Base-by-base conservation (phyloP, 2,113 vertebrate genomes). In the Aphyosemion australe region DNA sequence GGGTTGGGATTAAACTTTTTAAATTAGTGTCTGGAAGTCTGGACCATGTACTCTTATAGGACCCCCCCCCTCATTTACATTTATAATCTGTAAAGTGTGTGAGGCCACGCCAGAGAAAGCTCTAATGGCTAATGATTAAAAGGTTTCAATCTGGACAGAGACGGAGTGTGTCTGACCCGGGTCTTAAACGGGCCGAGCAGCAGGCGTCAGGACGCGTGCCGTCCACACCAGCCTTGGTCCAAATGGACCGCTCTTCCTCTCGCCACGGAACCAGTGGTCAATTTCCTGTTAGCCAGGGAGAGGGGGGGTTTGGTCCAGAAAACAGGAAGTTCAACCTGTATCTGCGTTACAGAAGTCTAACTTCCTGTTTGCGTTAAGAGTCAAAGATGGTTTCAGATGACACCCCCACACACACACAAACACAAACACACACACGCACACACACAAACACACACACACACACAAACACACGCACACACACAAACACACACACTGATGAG, bases 1-100 rank as follows among this genome's bases (percentile, higher is more conserved):
- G 64, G 83, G 67, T 71, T 45, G 37, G 88, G 90, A 93, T 93
- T 93, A 93, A 88, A 92, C 56, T 84, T 86, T 83, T 73, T 76
- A 86, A 91, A 91, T 91, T 84, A 91, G 84, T 64, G 79, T 84
- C 78, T 87, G 79, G 76, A 75, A 74, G 72, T 80, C 79, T 85
- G 75, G 78, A 76, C 77, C 73, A 72, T 67, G 69, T 69, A 78
- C 69, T 74, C 70, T 78, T 86, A 80, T 18, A 67, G 18, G 7
- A 0, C 63, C 64, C 66, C 51, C 37, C 37, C 1, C 58, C 73
- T 78, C 61, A 81, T 88, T 89, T 88, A 72, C 82, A 85, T 87
- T 55, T 20, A 48, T 90, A 92, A 91, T 91, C 87, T 67, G 47
- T 64, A 86, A 89, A 76, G 75, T 62, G 67, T 51, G 19, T 26